Evolutionary conservation across 2,888 invertebrate species (phyloP).

Genomic region (Colletes collaris): DNA sequence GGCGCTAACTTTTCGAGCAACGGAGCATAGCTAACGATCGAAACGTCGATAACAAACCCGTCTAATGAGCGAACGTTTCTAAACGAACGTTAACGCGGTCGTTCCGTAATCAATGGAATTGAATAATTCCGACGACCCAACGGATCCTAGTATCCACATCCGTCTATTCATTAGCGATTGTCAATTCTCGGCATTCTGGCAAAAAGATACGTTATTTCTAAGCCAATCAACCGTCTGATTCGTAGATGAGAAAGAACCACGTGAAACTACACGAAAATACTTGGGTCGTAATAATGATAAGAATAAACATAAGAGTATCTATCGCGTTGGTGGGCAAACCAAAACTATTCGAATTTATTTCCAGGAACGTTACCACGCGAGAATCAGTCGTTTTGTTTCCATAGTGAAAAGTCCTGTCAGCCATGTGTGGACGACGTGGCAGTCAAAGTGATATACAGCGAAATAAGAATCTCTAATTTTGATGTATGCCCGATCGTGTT

Average conservation of each 20-base stretch:
- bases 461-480: too few relatives aligned
- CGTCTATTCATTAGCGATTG: background rate
- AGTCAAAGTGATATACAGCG: too few relatives aligned
- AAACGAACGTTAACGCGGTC: conserved; percentile 17
- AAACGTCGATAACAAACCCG: conserved; percentile 44
- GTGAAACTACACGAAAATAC: too few relatives aligned
- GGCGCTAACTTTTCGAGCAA: background rate
- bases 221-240: background rate
- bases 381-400: too few relatives aligned
- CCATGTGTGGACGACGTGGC: too few relatives aligned
- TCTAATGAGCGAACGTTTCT: conserved; percentile 38
- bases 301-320: too few relatives aligned
- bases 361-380: too few relatives aligned
- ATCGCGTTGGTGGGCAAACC: too few relatives aligned
- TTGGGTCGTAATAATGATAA: too few relatives aligned
- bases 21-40: conserved; percentile 28
- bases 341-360: too few relatives aligned
- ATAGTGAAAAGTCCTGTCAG: too few relatives aligned
- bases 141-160: background rate
- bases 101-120: conserved; percentile 35
- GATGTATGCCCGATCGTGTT: too few relatives aligned
- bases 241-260: background rate
- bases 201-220: background rate
- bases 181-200: conserved; percentile 4
- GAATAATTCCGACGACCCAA: conserved; percentile 32